phyloP scores from a whole-genome alignment of 1,140 invertebrate species.

The Nautilus pompilius region DNA sequence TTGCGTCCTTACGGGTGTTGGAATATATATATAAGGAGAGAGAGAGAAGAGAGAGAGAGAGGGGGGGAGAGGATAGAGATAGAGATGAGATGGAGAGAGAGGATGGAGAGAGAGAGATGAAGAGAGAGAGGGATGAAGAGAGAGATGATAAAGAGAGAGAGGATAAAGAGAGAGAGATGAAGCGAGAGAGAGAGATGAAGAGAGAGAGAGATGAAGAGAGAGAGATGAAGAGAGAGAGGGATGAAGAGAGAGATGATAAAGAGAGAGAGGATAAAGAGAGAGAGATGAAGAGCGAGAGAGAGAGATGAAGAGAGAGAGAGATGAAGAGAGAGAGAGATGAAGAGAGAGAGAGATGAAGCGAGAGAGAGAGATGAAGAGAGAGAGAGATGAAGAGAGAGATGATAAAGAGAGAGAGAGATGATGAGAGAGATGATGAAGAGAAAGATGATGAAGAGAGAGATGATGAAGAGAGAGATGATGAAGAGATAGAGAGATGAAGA shows the following conservation, averaged over 20 bases:
- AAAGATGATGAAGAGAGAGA: neutral
- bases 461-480: neutral
- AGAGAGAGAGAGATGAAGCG: no score
- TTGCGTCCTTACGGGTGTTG: no score
- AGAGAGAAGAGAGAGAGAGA: no score
- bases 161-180: neutral
- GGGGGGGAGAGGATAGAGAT: no score
- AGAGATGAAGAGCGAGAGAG: neutral
- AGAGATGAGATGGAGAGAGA: neutral
- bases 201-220: neutral
- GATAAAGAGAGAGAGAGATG: neutral
- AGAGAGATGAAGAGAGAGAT: no score
- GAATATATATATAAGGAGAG: neutral
- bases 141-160: neutral
- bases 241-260: neutral
- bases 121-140: no score
- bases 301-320: neutral
- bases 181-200: neutral
- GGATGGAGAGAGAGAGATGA: neutral
- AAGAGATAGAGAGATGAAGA: neutral
- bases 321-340: neutral
- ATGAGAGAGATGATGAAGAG: no score
- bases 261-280: neutral
- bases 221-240: neutral
- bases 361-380: neutral